Evolutionary conservation across 2,797 vertebrate genomes (phyloP).

Genomic region (Macrochelys suwanniensis): DNA sequence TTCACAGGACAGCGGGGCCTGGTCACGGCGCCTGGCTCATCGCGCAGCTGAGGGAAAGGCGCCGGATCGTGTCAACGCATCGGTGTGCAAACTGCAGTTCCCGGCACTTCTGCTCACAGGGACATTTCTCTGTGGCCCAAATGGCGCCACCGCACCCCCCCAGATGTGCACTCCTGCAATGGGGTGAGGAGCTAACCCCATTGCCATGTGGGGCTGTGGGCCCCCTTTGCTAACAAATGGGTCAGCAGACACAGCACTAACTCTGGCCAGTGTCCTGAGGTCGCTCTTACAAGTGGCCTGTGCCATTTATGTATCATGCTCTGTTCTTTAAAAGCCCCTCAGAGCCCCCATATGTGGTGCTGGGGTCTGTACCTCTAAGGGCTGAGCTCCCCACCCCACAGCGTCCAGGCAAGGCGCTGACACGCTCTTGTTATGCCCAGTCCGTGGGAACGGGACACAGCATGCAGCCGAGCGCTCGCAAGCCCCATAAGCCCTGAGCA

Average conservation of each 20-base stretch:
- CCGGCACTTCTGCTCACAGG: no score
- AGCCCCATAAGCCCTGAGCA: background rate
- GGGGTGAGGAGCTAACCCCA: background rate
- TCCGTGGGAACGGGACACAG: no score
- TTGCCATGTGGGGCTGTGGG: no score
- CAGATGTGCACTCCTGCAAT: background rate
- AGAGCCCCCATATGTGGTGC: background rate
- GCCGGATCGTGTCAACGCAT: no score
- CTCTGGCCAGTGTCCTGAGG: background rate
- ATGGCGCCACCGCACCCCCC: no score
- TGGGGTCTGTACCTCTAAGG: background rate
- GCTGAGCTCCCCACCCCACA: background rate
- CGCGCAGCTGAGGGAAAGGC: no score
- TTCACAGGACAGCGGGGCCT: background rate
- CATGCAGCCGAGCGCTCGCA: background rate
- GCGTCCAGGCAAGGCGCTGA: background rate
- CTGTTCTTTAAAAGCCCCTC: background rate
- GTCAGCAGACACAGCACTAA: background rate
- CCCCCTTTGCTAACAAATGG: background rate
- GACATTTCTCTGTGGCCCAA: no score
- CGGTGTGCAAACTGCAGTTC: background rate
- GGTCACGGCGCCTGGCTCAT: no score
- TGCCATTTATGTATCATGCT: no score
- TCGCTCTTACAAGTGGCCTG: no score
- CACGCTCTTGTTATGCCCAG: no score